These are phyloP conservation scores for Chlorops oryzae DNA, from an alignment of 1,140 invertebrate species.

Conservation along the genomic window DNA sequence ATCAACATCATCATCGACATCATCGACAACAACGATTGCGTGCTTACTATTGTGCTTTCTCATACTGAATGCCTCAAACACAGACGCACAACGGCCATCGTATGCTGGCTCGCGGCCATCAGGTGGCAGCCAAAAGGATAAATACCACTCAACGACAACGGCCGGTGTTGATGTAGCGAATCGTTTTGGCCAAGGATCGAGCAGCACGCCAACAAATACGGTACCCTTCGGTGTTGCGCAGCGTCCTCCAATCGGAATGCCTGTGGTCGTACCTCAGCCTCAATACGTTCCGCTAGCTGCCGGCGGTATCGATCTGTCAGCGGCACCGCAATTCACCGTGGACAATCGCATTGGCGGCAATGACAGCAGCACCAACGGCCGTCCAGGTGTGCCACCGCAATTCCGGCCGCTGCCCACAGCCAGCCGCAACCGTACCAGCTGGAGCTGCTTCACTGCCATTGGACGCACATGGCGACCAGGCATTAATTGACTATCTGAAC, in stretches of 20 bases:
- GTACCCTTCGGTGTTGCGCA: constrained; percentile 30
- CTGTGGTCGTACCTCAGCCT: constrained; percentile 23
- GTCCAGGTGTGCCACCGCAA: background rate
- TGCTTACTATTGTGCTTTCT: too few relatives aligned
- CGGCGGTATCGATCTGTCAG: background rate
- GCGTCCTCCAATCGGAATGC: constrained; percentile 34
- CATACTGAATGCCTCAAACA: too few relatives aligned
- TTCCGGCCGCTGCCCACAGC: background rate
- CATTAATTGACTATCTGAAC: constrained; percentile 46
- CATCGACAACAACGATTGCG: too few relatives aligned
- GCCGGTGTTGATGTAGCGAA: constrained; percentile 18
- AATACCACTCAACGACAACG: constrained; percentile 22
- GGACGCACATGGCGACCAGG: constrained; percentile 48
- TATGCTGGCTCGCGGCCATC: constrained; percentile 38
- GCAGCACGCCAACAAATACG: constrained; percentile 7
- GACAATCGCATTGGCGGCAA: constrained; percentile 2
- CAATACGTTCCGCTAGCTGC: constrained; percentile 5
- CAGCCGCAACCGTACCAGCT: background rate
- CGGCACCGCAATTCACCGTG: background rate
- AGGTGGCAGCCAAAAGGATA: constrained; percentile 37
- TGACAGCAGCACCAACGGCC: background rate
- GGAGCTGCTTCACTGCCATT: constrained; percentile 21
- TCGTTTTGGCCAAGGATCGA: constrained; percentile 25
- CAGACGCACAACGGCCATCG: constrained; percentile 39
- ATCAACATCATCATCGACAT: too few relatives aligned